Evolutionary conservation across 2,797 vertebrate genomes (phyloP).

Genomic region (Phrynocephalus vlangalii): DNA sequence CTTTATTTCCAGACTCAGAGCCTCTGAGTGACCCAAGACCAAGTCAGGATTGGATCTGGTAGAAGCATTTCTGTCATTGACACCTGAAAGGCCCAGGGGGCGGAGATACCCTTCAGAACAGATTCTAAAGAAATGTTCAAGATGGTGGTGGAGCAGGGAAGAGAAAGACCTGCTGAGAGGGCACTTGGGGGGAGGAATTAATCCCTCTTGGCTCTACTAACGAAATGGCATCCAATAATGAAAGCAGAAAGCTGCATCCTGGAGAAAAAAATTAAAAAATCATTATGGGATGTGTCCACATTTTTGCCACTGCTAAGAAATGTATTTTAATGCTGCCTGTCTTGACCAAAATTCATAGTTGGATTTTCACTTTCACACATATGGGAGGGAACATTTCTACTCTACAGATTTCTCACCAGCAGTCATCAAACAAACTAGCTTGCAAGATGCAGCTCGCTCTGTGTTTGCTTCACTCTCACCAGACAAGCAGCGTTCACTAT

Average conservation of each 20-base stretch:
- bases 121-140: too few species aligned
- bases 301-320: neutral
- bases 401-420: neutral
- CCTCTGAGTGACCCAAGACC: neutral
- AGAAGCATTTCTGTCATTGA: neutral
- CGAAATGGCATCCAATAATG: neutral
- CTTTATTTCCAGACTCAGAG: neutral
- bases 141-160: too few species aligned
- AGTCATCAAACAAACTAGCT: neutral
- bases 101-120: too few species aligned
- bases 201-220: neutral
- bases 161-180: too few species aligned
- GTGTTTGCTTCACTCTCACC: neutral
- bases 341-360: neutral
- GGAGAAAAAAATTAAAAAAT: neutral
- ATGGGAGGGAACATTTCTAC: neutral
- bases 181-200: neutral
- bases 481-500: neutral
- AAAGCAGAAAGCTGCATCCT: neutral
- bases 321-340: neutral
- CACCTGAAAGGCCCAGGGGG: neutral
- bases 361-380: neutral
- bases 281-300: too few species aligned
- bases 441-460: neutral
- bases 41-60: neutral